Base-by-base conservation (phyloP, 2,888 invertebrate genomes). In the Orthosia incerta region DNA sequence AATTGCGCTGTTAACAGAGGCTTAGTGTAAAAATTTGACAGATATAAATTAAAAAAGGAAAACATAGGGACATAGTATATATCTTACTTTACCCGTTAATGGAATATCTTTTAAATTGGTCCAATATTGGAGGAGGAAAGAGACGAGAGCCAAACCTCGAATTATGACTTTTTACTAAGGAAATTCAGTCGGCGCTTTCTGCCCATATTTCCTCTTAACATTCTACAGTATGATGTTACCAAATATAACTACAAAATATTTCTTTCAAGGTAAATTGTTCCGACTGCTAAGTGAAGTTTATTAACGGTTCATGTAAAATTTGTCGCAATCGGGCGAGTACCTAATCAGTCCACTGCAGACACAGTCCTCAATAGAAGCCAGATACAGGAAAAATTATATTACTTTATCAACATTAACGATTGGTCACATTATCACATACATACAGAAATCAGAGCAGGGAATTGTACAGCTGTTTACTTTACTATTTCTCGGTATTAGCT, bases 361-460 rank as follows among this genome's bases (percentile, higher is more conserved):
- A 67, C 59, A 39, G 69, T 57, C 26, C 56, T 79, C 62, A 65
- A 68, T 80, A 71, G 48, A 65, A 65, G 65, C 74, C 77, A 79
- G 77, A 86, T 72, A 62, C 63, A 69, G 68, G 77, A 76, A 86
- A 84, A 84, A 74, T 76, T 46, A 83, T 83, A 84, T 77, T 73
- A 70, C 48, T 63, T 71, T 86, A 85, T 86, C 77, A 68, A 67
- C 63, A 82, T 76, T 77, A 63, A 20, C 60, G 39, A 77, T 77
- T 71, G 56, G 77, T 76, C 73, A 81, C 74, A 72, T 71, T 53
- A 73, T 76, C 73, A 81, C 74, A 72, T 23, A 69, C 53, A 73
- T n/a, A 71, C 56, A 73, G 82, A 70, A 77, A 82, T 65, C 76
- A 67, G 84, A 83, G 73, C 51, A 55, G 67, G 82, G 64, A 55